A percentile compares a stretch with the other conserved stretches of the same genome.
Evolutionary conservation across 2,113 vertebrate genomes (phyloP).

Genomic region (Melanocharis versteri): DNA sequence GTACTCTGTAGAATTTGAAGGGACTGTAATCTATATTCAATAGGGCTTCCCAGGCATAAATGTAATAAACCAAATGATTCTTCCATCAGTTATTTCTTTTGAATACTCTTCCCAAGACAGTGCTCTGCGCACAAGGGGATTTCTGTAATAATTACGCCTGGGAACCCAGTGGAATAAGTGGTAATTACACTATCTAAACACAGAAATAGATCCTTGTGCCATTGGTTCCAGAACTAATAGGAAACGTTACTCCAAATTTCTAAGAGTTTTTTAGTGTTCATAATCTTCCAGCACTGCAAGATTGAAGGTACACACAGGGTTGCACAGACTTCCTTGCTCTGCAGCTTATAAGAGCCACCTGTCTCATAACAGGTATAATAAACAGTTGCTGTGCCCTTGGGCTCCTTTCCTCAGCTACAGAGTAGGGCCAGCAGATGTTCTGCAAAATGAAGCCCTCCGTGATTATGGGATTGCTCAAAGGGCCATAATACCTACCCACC

Average conservation of each 20-base stretch:
- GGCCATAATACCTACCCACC: neutral
- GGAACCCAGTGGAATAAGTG: neutral
- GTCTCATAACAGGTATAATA: neutral
- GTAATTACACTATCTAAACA: constrained; percentile 40
- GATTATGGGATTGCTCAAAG: constrained; percentile 7
- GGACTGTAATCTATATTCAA: neutral
- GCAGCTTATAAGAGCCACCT: neutral
- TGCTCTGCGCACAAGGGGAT: neutral
- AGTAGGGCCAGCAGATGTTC: neutral
- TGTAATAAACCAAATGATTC: neutral
- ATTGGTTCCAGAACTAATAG: neutral
- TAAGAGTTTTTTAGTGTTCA: neutral
- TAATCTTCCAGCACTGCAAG: neutral
- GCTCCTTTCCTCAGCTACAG: neutral
- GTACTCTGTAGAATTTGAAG: neutral
- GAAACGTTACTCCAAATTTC: neutral
- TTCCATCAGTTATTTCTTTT: neutral
- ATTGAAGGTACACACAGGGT: neutral
- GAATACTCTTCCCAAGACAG: neutral
- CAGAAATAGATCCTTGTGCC: neutral
- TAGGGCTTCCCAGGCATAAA: neutral
- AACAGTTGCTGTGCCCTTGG: neutral
- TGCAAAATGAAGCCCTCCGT: neutral
- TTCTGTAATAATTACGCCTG: constrained; percentile 46
- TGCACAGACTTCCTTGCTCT: neutral